Evolutionary conservation across 2,113 vertebrate species (phyloP).

Genomic region (Tonatia bakeri): DNA sequence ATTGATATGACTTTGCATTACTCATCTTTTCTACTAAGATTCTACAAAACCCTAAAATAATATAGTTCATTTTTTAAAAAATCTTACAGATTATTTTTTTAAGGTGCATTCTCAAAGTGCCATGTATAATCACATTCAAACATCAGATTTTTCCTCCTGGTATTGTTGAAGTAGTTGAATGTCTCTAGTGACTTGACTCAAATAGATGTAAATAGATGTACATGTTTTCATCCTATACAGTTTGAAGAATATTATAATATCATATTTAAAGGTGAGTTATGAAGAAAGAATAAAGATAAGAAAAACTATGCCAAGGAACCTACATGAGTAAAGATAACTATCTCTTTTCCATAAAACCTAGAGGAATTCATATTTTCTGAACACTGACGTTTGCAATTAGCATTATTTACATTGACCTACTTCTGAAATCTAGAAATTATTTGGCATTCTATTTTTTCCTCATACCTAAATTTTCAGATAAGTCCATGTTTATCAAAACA

Average conservation of each 20-base stretch:
- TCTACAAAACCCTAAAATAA: constrained; percentile 8
- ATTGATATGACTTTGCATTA: constrained; percentile 20
- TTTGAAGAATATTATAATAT: background rate
- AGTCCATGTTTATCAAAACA: background rate
- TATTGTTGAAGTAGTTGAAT: constrained; percentile 22
- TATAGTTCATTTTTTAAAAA: background rate
- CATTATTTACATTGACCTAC: background rate
- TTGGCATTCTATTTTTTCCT: background rate
- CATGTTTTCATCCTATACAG: background rate
- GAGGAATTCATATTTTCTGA: constrained; percentile 2
- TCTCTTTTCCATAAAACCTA: background rate
- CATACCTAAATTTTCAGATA: background rate
- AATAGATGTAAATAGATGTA: background rate
- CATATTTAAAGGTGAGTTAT: background rate
- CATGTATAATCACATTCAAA: background rate
- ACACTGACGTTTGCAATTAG: background rate
- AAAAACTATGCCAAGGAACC: background rate
- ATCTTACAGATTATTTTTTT: background rate
- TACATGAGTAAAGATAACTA: background rate
- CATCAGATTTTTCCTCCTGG: background rate
- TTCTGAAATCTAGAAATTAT: constrained; percentile 16
- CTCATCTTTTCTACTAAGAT: background rate
- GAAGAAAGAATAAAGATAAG: background rate
- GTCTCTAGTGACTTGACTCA: background rate
- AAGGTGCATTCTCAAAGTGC: background rate